These are phyloP conservation scores for Gobio gobio DNA, from an alignment of 2,113 vertebrate species.

Conservation along the genomic window DNA sequence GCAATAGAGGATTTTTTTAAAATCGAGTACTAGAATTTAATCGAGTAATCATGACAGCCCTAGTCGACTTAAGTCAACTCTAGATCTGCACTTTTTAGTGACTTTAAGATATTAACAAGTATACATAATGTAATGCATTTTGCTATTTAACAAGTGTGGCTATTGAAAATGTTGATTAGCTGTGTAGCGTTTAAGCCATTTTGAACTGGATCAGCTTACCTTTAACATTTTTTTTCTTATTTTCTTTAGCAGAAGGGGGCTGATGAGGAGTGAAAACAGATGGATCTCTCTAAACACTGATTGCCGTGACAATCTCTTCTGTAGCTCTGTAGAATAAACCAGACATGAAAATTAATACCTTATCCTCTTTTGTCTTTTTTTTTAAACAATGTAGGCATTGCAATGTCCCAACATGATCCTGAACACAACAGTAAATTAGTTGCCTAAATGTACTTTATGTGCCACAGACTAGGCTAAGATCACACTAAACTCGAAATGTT, in stretches of 20 bases:
- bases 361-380: background rate
- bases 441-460: background rate
- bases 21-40: no score
- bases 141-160: no score
- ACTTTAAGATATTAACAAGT: background rate
- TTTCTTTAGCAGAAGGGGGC: background rate
- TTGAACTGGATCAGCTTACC: background rate
- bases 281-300: background rate
- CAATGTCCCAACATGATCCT: background rate
- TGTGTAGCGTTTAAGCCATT: no score
- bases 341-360: background rate
- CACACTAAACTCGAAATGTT: background rate
- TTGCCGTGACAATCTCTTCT: background rate
- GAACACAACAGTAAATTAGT: background rate
- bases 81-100: background rate
- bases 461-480: background rate
- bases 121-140: no score
- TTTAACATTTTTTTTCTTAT: background rate
- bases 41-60: no score
- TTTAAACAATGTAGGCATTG: background rate
- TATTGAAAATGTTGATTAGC: no score
- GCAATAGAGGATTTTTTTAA: no score
- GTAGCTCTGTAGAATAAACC: slow-evolving; percentile 32
- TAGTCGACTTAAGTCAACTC: no score
- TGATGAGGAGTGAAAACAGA: slow-evolving; percentile 7